Conservation (phyloP, 2,888 invertebrate species). For the Metopia argyrocephala region DNA sequence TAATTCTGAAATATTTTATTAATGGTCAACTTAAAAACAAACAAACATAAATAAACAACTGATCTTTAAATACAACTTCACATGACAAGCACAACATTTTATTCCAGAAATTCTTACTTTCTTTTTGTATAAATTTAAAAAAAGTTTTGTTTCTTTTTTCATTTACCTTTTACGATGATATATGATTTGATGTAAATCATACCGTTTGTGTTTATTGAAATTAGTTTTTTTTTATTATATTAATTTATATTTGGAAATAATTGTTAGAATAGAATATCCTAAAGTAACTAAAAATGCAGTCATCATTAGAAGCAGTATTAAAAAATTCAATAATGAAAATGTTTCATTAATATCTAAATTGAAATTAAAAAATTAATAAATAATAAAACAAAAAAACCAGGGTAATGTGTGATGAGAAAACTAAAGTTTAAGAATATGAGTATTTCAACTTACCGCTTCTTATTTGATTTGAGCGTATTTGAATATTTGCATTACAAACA, state of each 20-base stretch:
- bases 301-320: slow-evolving; percentile 34
- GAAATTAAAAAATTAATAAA: slow-evolving; percentile 34
- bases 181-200: slow-evolving; percentile 30
- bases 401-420: no score
- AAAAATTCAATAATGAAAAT: slow-evolving; percentile 39
- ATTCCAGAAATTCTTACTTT: no score
- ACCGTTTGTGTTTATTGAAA: slow-evolving; percentile 18
- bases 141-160: not conserved
- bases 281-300: slow-evolving; percentile 35
- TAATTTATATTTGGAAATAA: slow-evolving; percentile 19
- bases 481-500: slow-evolving; percentile 60
- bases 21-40: not conserved
- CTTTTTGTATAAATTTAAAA: not conserved
- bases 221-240: not conserved
- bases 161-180: slow-evolving; percentile 11
- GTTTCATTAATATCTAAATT: slow-evolving; percentile 51
- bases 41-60: not conserved
- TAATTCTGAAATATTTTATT: not conserved
- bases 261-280: slow-evolving; percentile 23
- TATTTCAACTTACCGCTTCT: slow-evolving; percentile 68
- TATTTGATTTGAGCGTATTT: slow-evolving; percentile 68
- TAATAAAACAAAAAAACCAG: slow-evolving; percentile 8
- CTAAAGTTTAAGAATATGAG: no score
- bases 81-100: not conserved
- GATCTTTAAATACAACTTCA: not conserved